phyloP scores from a whole-genome alignment of 1,140 invertebrate genomes.

The Ooceraea biroi region DNA sequence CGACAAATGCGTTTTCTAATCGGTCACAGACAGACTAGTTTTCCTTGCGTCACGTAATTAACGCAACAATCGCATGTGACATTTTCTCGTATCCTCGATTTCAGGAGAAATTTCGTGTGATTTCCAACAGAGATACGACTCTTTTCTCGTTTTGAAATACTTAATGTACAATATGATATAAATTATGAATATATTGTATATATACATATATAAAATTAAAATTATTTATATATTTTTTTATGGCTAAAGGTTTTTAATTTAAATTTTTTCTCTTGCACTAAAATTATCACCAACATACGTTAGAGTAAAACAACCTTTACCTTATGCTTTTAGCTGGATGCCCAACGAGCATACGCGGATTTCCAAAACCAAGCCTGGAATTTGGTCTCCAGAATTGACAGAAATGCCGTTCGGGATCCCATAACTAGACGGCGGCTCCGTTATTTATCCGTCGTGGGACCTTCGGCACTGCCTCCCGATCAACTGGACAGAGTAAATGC shows the following conservation, averaged over 20 bases:
- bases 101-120: not conserved
- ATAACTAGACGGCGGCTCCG: constrained; percentile 91
- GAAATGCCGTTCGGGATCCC: constrained; percentile 89
- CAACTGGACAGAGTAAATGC: constrained; percentile 92
- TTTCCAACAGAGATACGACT: no score
- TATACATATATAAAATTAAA: no score
- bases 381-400: constrained; percentile 89
- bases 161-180: no score
- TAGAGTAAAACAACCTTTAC: constrained; percentile 5
- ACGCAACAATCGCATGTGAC: constrained; percentile 2
- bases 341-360: constrained; percentile 92
- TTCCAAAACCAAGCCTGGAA: constrained; percentile 93
- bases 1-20: constrained; percentile 31
- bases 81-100: not conserved
- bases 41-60: constrained; percentile 30
- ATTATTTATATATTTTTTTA: no score
- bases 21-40: not conserved
- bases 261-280: not conserved
- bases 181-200: no score
- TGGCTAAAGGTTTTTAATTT: no score
- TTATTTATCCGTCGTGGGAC: constrained; percentile 93
- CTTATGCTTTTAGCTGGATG: constrained; percentile 88
- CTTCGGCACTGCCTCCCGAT: constrained; percentile 93
- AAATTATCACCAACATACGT: not conserved
- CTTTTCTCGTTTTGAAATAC: no score